Evolutionary conservation across 1,140 invertebrate species (phyloP).

Genomic region (Zaprionus camerounensis): DNA sequence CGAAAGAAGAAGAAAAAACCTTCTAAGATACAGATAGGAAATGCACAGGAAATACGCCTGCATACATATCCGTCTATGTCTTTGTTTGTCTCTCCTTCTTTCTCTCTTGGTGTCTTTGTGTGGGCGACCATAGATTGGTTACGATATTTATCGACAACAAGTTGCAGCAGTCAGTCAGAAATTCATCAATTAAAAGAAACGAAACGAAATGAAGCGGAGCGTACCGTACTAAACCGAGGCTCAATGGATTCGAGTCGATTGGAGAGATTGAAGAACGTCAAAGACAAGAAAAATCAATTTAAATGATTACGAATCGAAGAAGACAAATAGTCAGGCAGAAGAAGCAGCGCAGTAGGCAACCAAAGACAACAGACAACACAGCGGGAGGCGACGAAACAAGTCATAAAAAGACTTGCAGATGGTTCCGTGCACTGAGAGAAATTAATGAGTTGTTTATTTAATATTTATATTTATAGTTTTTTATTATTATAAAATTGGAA

Average conservation of each 20-base stretch:
- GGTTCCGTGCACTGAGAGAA: slow-evolving; percentile 30
- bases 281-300: slow-evolving; percentile 82
- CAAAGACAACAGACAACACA: slow-evolving; percentile 42
- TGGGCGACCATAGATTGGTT: slow-evolving; percentile 46
- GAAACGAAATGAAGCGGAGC: not conserved
- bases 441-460: not conserved
- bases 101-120: not conserved
- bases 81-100: not conserved
- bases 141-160: slow-evolving; percentile 57
- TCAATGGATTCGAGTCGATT: slow-evolving; percentile 38
- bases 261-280: slow-evolving; percentile 53
- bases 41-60: slow-evolving; percentile 34
- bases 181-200: slow-evolving; percentile 74
- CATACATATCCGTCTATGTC: slow-evolving; percentile 7
- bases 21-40: slow-evolving; percentile 38
- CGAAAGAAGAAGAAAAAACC: slow-evolving; percentile 6
- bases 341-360: slow-evolving; percentile 28
- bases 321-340: slow-evolving; percentile 71
- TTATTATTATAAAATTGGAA: too few species aligned
- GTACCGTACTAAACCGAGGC: slow-evolving; percentile 1
- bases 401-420: slow-evolving; percentile 50
- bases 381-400: slow-evolving; percentile 16
- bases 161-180: slow-evolving; percentile 53
- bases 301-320: slow-evolving; percentile 81
- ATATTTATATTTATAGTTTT: not conserved